phyloP scores from a whole-genome alignment of 1,140 invertebrate genomes.

The Neocloeon triangulifer region DNA sequence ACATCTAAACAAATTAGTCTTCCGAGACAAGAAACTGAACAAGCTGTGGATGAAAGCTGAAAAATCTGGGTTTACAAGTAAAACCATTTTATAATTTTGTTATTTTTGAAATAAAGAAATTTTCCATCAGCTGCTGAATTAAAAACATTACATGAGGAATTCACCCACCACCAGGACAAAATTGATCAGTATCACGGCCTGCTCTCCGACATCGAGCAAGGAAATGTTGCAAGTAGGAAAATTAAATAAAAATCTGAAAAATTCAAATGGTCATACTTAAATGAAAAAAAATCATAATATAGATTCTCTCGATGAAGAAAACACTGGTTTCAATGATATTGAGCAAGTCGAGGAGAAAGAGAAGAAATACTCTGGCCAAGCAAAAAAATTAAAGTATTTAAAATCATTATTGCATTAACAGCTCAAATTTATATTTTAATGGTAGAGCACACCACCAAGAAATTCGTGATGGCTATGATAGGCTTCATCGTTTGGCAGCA shows the following conservation, averaged over 20 bases:
- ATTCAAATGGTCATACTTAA: too few species aligned
- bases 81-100: conserved; percentile 2
- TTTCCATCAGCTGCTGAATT: conserved; percentile 44
- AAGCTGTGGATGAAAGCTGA: conserved; percentile 79
- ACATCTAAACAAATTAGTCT: conserved; percentile 47
- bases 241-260: too few species aligned
- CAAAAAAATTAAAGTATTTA: conserved; percentile 31
- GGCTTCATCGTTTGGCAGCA: conserved; percentile 43
- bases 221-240: conserved; percentile 32
- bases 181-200: conserved; percentile 71
- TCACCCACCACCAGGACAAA: conserved; percentile 78
- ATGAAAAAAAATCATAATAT: too few species aligned
- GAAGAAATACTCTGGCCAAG: conserved; percentile 31
- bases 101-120: conserved; percentile 6
- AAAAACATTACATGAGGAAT: conserved; percentile 66
- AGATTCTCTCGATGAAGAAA: conserved; percentile 21
- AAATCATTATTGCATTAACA: conserved; percentile 4
- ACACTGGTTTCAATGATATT: conserved; percentile 26
- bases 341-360: conserved; percentile 33
- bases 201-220: conserved; percentile 38
- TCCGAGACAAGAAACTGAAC: conserved; percentile 77
- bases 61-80: conserved; percentile 53
- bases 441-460: conserved; percentile 48
- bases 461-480: conserved; percentile 58
- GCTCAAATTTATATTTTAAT: conserved; percentile 10